Evolutionary conservation across 1,140 invertebrate genomes (phyloP).

Genomic region (Brachionus rubens): DNA sequence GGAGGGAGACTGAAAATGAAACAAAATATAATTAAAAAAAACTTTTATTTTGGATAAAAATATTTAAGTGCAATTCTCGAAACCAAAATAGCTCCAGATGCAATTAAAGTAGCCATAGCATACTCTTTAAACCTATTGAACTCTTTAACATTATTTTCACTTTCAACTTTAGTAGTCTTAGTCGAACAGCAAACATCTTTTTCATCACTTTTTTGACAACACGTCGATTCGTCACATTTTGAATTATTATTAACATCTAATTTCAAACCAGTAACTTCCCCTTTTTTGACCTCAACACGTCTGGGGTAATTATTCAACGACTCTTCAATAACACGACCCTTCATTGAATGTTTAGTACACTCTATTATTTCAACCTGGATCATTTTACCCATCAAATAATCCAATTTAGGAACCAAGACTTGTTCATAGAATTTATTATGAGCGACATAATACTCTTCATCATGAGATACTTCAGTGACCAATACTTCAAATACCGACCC

Average conservation of each 20-base stretch:
- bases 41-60: conserved; percentile 16
- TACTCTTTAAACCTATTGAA: neutral
- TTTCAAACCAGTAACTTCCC: conserved; percentile 2
- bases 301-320: conserved; percentile 3
- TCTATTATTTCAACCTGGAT: conserved; percentile 73
- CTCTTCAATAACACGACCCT: conserved; percentile 60
- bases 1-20: too few relatives aligned
- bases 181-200: neutral
- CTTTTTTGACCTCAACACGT: neutral
- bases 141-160: neutral
- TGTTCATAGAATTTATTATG: conserved; percentile 97
- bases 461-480: conserved; percentile 87
- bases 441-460: conserved; percentile 81
- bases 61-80: conserved; percentile 27
- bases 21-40: too few relatives aligned
- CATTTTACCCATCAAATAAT: conserved; percentile 77
- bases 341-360: conserved; percentile 81
- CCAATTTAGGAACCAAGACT: conserved; percentile 65
- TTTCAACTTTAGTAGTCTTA: neutral
- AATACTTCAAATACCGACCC: conserved; percentile 76
- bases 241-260: neutral
- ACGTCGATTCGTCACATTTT: neutral
- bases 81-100: conserved; percentile 17
- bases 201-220: neutral
- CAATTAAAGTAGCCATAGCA: conserved; percentile 38